Base-by-base conservation (phyloP, 2,113 vertebrate genomes). In the Syngnathus typhle region DNA sequence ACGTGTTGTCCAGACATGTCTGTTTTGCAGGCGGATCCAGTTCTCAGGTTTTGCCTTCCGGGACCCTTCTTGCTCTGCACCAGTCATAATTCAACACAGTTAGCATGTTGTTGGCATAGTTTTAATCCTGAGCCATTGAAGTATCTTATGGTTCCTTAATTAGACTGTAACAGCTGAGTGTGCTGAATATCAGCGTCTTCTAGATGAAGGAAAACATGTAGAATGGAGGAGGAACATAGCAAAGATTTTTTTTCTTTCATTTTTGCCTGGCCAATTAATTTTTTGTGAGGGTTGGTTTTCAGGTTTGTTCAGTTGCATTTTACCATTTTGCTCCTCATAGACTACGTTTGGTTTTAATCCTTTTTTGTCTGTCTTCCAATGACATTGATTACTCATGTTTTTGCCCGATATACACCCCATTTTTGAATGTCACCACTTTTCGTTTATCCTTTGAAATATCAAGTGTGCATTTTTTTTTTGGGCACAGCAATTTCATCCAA, bases 1-100 rank as follows among this genome's bases (percentile, higher is more conserved):
- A 90, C 78, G 67, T 89, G 82, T 85, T 92, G 76, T 92, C 70
- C 84, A 91, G 90, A 87, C 87, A 77, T 91, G 85, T 91, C 82
- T 89, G 84, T 91, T 68, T 90, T 90, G 60, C 90, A 91, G 90
- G 85, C 82, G 84, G 84, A 85, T 85, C 89, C 89, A 75, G 83
- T 80, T 81, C 84, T 83, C 71, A 83, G 83, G 70, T 82, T 88
- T 84, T 85, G 81, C 73, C 85, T 79, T 81, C 81, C 81, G 71
- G 87, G 85, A 90, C 82, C 84, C 67, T 83, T 89, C 72, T 88
- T 77, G 60, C 70, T 80, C 76, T 72, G 65, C 84, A 78, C 74
- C 84, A 84, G 60, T 82, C 85, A 82, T 58, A 86, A 65, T 65
- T 76, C 81, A 83, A 73, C 77, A 61, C 37, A 12, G 36, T 62